Base-by-base conservation (phyloP, 2,113 vertebrate genomes). In the Panthera leo region DNA sequence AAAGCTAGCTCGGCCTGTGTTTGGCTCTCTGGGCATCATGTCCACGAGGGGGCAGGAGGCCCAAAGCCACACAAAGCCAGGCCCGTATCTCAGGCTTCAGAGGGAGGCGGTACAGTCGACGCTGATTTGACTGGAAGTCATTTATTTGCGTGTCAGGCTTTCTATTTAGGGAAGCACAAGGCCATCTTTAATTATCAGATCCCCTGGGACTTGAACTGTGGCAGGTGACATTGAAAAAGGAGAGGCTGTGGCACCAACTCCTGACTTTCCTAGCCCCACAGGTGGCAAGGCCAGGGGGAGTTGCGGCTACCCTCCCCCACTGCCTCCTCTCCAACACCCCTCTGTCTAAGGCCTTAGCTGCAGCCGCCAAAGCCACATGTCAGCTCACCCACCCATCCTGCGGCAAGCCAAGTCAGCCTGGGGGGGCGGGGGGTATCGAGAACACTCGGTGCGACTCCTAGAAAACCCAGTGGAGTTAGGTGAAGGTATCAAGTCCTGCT, bases 101-200 rank as follows among this genome's bases (percentile, higher is more conserved):
- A 1, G 27, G 27, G 7, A 16, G 11, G 25, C 0, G 5, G 21
- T 10, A 18, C 5, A 31, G 61, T 67, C 89, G 45, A 21, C 0
- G 1, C 5, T 2, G 31, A 65, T n/a, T 11, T 21, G 45, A 75
- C 45, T 68, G 31, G 1, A 63, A 55, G 68, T 68, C 80, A 36
- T 85, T 23, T 89, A 36, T 85, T 23, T 89, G 55, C 39, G 39
- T n/a, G 73, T 34, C 85, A 68, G 68, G 27, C 45, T 67, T 94
- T 93, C 97, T 96, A 96, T 96, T 97, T 97, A 93, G 78, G 85
- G 95, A 86, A 31, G 45, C 61, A 31, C 63, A 45, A 68, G 58
- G 58, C 71, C 51, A 34, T 14, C 90, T 80, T 76, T 83, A 84
- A 90, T 71, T 29, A 80, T 21, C 61, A 80, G 45, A 78, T 84